Evolutionary conservation across 2,797 vertebrate species (phyloP), one percentile per base, ranked within the genome.

Genomic region (Martes flavigula): DNA sequence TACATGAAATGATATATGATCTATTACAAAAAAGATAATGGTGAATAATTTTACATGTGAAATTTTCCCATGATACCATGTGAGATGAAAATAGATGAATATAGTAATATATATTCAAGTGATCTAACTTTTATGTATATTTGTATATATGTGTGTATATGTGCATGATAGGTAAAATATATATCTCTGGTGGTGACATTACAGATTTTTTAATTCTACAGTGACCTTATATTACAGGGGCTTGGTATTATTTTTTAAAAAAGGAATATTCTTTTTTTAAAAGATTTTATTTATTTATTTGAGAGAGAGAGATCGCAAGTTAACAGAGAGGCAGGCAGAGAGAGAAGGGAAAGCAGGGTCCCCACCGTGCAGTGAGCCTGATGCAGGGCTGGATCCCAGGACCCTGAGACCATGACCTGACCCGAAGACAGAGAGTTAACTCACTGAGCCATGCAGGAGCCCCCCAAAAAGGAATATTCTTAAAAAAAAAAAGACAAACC

Each of bases 11-110:
- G 12, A 92, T 62, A 7, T 60, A 60, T 1, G 35, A n/a, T 84
- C 8, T 78, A 21, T 82, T 60, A 88, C 12, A 87, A 86, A 97
- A 97, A 62, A 83, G 87, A n/a, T 77, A 32, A 56, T 83, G 79
- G 7, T 85, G 32, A 90, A 81, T 79, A 91, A 73, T 43, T 58
- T 88, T 86, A 18, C 2, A 43, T 51, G 8, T 90, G 21, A 85
- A 94, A 82, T 94, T 87, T 25, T 78, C 7, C 43, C 3, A 20
- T 56, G 18, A 56, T 87, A 40, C 20, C 18, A 32, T 64, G 3
- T 51, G 81, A 62, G 11, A 11, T 94, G 27, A 90, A 66, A 87
- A 56, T 56, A 54, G 3, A 0, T 58, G 11, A 5, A 58, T 30
- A 27, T 10, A 32, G 12, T 48, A 72, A 68, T 40, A 23, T 73